Base-by-base conservation (phyloP, 1,140 invertebrate species). In the Trichonephila clavipes region DNA sequence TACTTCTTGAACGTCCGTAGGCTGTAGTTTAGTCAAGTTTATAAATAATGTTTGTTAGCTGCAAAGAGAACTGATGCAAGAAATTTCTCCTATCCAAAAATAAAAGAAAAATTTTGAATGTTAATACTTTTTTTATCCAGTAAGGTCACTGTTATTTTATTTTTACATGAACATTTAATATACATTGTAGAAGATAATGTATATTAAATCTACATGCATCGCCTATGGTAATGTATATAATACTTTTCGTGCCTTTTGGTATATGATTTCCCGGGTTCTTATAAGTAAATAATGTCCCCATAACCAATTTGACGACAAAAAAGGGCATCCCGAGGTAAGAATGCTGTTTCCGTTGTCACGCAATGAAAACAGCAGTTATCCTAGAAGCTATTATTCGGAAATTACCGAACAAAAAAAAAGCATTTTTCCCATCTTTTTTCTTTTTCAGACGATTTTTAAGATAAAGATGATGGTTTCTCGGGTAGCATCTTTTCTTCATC, bases 381-480 rank as follows among this genome's bases (percentile, higher is more conserved):
- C 28, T 72, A 16, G 28, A 77, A 77, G 72, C 5, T 40, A 40
- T 40, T 77, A 69, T 69, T 14, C 14, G 18, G 14, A 77, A 77
- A 77, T 77, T 34, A 34, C 28, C 6, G 24, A 28, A 3, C 16
- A 40, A 40, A 77, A 77, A 77, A 72, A 77, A 40, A 6, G 16
- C 34, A 3, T 77, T 77, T 77, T 40, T 28, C 16, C 4, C 28
- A 6, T 77, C 34, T 77, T 72, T 40, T 77, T 40, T 40, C 12
- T 2, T 77, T 77, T 77, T 77, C 28, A 77, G 72, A 77, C 72
- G 72, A 77, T 77, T 34, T 16, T 18, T 18, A 77, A 77, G 72
- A 77, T 77, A 77, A 77, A 14, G 14, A 18, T 77, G 21, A 77
- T 77, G 28, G 72, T 40, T 77, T 28, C n/a, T n/a, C 34, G 28